Evolutionary conservation across 1,140 invertebrate species (phyloP).

Genomic region (Brachionus sp.): DNA sequence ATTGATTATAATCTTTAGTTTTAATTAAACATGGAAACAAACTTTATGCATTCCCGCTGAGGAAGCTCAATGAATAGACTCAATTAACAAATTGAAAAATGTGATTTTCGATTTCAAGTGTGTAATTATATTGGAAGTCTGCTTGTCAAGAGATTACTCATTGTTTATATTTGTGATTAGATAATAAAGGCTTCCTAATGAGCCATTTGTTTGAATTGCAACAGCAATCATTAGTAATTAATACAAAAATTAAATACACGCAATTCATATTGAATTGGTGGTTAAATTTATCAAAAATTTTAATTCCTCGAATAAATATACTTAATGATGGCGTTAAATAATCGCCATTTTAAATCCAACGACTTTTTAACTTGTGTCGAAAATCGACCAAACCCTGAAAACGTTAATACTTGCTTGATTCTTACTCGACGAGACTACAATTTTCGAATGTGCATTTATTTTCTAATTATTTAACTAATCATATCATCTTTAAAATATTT

Average conservation of each 20-base stretch:
- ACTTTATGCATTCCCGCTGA: background rate
- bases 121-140: background rate
- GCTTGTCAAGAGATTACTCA: background rate
- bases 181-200: background rate
- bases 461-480: too few species aligned
- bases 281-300: background rate
- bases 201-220: background rate
- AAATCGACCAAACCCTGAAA: too few species aligned
- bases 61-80: background rate
- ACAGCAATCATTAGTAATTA: background rate
- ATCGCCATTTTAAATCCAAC: background rate
- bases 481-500: too few species aligned
- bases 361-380: too few species aligned
- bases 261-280: background rate
- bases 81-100: constrained; percentile 5
- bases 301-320: background rate
- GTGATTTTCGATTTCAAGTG: background rate
- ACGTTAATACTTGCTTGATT: too few species aligned
- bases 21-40: background rate
- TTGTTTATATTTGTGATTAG: background rate
- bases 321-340: background rate
- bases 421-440: too few species aligned
- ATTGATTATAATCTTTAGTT: background rate
- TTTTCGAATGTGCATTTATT: too few species aligned
- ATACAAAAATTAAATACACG: background rate